phyloP scores from a whole-genome alignment of 2,888 invertebrate species.

The Agonopterix arenella region DNA sequence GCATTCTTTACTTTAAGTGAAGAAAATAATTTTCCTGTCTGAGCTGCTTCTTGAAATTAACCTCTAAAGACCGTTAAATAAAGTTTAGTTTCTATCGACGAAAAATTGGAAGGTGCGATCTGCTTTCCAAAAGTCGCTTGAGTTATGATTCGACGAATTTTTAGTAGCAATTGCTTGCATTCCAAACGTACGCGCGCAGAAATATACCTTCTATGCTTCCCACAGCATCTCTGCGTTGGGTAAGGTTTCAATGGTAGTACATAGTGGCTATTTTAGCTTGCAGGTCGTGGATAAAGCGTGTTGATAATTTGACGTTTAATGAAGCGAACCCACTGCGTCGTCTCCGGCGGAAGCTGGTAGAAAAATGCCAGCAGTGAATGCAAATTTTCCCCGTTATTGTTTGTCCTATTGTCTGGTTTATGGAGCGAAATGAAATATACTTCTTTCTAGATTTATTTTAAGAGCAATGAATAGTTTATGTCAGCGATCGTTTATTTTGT shows the following conservation, averaged over 20 bases:
- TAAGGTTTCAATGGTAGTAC: conserved; percentile 8
- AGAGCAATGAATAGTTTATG: conserved; percentile 5
- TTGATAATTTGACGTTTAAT: conserved; percentile 73
- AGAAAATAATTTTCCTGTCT: conserved; percentile 32
- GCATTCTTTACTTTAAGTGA: conserved; percentile 48
- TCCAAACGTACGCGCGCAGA: conserved; percentile 32
- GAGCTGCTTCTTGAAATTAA: conserved; percentile 8
- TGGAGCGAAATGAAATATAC: conserved; percentile 45
- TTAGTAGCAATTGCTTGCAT: conserved; percentile 45
- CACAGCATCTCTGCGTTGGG: not conserved
- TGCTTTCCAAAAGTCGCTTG: conserved; percentile 34
- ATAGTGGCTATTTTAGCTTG: conserved; percentile 60
- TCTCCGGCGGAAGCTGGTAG: conserved; percentile 61
- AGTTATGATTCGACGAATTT: conserved; percentile 63
- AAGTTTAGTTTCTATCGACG: conserved; percentile 13
- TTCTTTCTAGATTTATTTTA: conserved; percentile 17
- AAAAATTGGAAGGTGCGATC: conserved; percentile 27
- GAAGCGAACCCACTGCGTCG: conserved; percentile 61
- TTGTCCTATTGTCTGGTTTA: conserved; percentile 68
- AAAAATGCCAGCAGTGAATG: conserved; percentile 65
- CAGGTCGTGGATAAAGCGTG: conserved; percentile 45
- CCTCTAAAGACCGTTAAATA: conserved; percentile 4
- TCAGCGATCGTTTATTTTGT: not conserved
- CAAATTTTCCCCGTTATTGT: conserved; percentile 70
- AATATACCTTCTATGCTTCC: conserved; percentile 40